Evolutionary conservation across 2,888 invertebrate genomes (phyloP).

Genomic region (Panopea generosa): DNA sequence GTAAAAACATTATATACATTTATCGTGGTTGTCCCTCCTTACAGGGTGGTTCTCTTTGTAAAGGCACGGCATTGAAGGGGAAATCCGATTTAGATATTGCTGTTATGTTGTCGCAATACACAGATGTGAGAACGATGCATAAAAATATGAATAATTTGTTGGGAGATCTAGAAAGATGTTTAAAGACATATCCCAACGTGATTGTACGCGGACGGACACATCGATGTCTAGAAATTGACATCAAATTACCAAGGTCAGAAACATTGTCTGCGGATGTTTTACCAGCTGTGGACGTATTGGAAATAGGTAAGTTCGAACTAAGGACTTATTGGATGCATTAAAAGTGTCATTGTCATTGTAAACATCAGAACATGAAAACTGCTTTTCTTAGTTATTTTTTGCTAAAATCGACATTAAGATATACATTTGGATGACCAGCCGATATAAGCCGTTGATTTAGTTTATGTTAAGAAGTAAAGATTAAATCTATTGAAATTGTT

Average conservation of each 20-base stretch:
- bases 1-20: too few relatives aligned
- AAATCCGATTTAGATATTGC: slow-evolving; percentile 37
- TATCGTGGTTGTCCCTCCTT: too few relatives aligned
- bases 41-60: slow-evolving; percentile 40
- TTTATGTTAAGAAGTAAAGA: too few relatives aligned
- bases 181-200: neutral
- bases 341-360: too few relatives aligned
- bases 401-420: too few relatives aligned
- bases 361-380: too few relatives aligned
- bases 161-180: neutral
- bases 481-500: too few relatives aligned
- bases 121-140: neutral
- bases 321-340: too few relatives aligned
- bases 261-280: neutral
- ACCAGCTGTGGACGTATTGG: neutral
- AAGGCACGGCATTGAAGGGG: slow-evolving; percentile 39
- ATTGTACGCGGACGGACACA: neutral
- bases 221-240: neutral
- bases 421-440: too few relatives aligned
- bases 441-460: too few relatives aligned
- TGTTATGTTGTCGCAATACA: slow-evolving; percentile 14
- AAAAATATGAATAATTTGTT: slow-evolving; percentile 2
- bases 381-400: too few relatives aligned
- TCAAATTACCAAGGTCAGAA: neutral
- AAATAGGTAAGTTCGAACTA: slow-evolving; percentile 10